phyloP scores from a whole-genome alignment of 92 coral and sea anemone species.

The Pocillopora meandrina region DNA sequence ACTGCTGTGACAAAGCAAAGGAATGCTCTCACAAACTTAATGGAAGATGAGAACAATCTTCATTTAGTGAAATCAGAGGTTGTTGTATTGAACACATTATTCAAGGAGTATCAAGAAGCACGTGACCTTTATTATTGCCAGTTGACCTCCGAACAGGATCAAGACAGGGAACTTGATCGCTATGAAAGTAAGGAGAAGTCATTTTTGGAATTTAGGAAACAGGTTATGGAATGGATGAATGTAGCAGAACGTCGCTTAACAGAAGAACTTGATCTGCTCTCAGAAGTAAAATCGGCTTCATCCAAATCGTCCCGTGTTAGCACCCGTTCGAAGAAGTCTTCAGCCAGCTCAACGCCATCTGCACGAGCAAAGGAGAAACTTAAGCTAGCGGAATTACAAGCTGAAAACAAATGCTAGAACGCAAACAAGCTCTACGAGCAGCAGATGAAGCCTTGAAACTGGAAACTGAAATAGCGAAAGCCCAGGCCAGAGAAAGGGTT shows the following conservation, averaged over 20 bases:
- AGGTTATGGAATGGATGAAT: slow-evolving; percentile 43
- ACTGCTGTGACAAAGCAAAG: slow-evolving; percentile 58
- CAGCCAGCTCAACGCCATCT: slow-evolving; percentile 8
- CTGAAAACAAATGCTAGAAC: slow-evolving; percentile 58
- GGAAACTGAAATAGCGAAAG: too few relatives aligned
- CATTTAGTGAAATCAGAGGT: slow-evolving; percentile 55
- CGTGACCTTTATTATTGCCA: slow-evolving; percentile 27
- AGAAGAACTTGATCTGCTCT: slow-evolving; percentile 27
- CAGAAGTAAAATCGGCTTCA: slow-evolving; percentile 11
- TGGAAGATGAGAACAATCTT: slow-evolving; percentile 46
- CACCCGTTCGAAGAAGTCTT: slow-evolving; percentile 10
- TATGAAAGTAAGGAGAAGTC: slow-evolving; percentile 48
- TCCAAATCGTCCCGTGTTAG: slow-evolving; percentile 15
- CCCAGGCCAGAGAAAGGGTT: too few relatives aligned
- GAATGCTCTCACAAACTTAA: slow-evolving; percentile 41
- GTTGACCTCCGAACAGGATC: slow-evolving; percentile 30
- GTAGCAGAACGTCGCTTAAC: slow-evolving; percentile 36
- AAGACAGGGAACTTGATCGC: slow-evolving; percentile 49
- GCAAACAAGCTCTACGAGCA: slow-evolving; percentile 41
- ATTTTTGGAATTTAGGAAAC: slow-evolving; percentile 33
- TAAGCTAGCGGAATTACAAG: slow-evolving; percentile 63
- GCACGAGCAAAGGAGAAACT: slow-evolving; percentile 53
- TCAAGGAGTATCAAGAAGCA: slow-evolving; percentile 33
- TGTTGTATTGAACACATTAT: slow-evolving; percentile 34
- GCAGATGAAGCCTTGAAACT: too few relatives aligned